Conservation (phyloP, 2,888 invertebrate species). For the Drosophila niveifrons region DNA sequence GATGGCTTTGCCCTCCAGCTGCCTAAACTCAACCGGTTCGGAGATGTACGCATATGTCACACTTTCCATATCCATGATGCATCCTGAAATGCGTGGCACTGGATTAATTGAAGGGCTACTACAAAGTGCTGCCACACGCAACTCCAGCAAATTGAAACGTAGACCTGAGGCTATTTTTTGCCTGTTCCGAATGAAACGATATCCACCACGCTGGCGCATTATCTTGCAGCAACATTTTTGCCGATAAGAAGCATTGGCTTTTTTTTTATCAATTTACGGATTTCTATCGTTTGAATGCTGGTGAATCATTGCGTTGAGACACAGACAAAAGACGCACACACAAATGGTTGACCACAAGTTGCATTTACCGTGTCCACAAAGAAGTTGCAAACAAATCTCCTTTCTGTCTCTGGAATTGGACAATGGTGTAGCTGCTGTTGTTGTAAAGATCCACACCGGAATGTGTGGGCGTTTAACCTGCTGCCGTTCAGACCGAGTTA, state of each 20-base stretch:
- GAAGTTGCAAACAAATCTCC: neutral
- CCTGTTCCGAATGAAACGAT: constrained; percentile 6
- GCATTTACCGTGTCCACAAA: constrained; percentile 36
- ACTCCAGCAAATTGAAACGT: constrained; percentile 8
- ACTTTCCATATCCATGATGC: constrained; percentile 67
- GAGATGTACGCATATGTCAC: constrained; percentile 70
- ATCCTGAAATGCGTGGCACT: constrained; percentile 53
- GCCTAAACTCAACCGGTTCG: constrained; percentile 77
- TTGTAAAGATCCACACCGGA: neutral
- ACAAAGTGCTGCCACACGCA: neutral
- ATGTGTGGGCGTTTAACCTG: constrained; percentile 13
- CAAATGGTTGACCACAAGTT: neutral
- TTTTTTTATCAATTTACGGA: constrained; percentile 59
- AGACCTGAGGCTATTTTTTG: constrained; percentile 14
- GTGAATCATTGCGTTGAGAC: constrained; percentile 44
- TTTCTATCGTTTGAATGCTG: constrained; percentile 40
- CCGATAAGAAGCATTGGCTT: constrained; percentile 57
- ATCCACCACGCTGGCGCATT: constrained; percentile 54
- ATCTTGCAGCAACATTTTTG: constrained; percentile 63
- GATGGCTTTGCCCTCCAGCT: constrained; percentile 73
- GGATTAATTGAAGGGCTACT: constrained; percentile 34
- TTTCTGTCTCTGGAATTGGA: neutral
- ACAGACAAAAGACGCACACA: constrained; percentile 26
- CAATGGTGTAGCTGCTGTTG: neutral
- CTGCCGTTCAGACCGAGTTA: constrained; percentile 43